Base-by-base conservation (phyloP, 1,140 invertebrate genomes). In the Zaprionus tsacasi region DNA sequence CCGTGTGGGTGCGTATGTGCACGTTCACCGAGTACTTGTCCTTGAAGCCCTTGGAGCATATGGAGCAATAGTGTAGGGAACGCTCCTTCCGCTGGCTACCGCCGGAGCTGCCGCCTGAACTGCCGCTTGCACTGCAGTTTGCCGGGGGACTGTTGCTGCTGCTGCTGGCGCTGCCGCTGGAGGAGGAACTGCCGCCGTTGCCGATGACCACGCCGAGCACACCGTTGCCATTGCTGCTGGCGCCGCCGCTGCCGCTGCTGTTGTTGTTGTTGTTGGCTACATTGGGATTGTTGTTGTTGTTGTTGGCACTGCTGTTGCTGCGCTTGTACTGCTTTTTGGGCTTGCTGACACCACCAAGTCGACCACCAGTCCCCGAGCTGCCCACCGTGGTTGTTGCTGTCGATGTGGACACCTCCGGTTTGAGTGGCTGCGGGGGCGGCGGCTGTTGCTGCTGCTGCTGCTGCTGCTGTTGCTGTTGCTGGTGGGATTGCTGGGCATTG, bases 11-110 rank as follows among this genome's bases (percentile, higher is more conserved):
- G 79, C 97, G 94, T 69, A 98, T 97, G 93, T 98, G 97, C 25
- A 98, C 97, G 81, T 98, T 98, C 15, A 98, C 97, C 61, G 97
- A 98, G 93, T 98, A 98, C 91, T 98, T 98, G 90, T 98, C 97
- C 93, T 98, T 98, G 93, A 98, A 98, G 1, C 97, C 97, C 92
- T 98, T 98, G 70, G 96, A 97, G 93, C 97, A 98, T 70, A 98
- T 97, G 81, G 95, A 97, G 92, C 97, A 98, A 86, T 98, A 97
- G 92, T 98, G 97, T 6, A 98, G 93, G 0, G 96, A 97, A 35
- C 97, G 94, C 91, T 98, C 97, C 87, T 97, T 98, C 0, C 96
- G 93, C 7, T 95, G 94, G 86, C 65, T 65, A 81, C 67, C 91
- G 82, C 48, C 91, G 76, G 79, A 90, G 88, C 65, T 78, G 82